These are phyloP conservation scores for Synanthedon andrenaeformis DNA, from an alignment of 2,888 invertebrate species.

Conservation along the genomic window DNA sequence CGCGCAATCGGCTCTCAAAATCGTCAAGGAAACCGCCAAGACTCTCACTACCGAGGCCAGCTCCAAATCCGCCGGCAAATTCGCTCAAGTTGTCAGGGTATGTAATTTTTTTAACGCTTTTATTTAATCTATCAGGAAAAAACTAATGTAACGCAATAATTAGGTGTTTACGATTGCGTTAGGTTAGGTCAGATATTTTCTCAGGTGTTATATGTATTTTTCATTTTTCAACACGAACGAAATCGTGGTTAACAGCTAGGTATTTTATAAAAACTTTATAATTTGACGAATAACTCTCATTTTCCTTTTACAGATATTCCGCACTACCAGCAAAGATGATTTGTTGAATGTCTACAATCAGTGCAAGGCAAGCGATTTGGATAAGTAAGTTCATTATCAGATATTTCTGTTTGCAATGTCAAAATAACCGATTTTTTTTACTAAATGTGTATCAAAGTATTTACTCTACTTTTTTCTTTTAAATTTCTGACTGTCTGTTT, in stretches of 20 bases:
- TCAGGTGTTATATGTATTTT: too few species aligned
- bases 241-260: too few species aligned
- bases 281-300: background rate
- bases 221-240: too few species aligned
- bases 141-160: too few species aligned
- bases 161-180: background rate
- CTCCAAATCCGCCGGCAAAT: slow-evolving; percentile 75
- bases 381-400: slow-evolving; percentile 54
- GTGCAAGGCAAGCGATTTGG: slow-evolving; percentile 70
- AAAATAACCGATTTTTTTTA: too few species aligned
- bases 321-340: slow-evolving; percentile 76
- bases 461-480: too few species aligned
- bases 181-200: background rate
- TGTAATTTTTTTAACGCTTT: slow-evolving; percentile 12
- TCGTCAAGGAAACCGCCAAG: slow-evolving; percentile 73
- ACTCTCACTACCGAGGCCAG: slow-evolving; percentile 72
- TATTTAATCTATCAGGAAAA: too few species aligned
- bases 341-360: slow-evolving; percentile 76
- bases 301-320: slow-evolving; percentile 67
- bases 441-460: too few species aligned
- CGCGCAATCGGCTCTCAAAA: slow-evolving; percentile 65
- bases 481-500: too few species aligned
- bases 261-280: background rate
- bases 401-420: background rate
- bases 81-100: slow-evolving; percentile 74